Evolutionary conservation across 2,797 vertebrate genomes (phyloP), one percentile per base, ranked within the genome.

Genomic region (Anguilla obscura): DNA sequence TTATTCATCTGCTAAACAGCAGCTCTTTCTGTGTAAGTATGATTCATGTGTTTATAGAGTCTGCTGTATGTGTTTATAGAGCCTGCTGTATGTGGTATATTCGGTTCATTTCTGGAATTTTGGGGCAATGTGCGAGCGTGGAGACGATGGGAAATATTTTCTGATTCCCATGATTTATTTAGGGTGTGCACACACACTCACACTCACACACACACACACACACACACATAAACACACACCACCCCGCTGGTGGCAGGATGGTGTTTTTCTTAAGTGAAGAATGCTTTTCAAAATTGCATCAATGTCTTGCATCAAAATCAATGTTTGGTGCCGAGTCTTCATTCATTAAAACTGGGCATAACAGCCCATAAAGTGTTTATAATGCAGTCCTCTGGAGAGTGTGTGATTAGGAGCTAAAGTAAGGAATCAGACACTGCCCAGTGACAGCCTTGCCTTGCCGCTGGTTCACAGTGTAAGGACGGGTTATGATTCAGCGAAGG

Each of bases 101-200:
- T 52, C 52, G 36, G 2, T 89, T 87, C 87, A 92, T 92, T 92
- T 89, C 74, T 80, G 74, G 93, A 96, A 95, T 94, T 91, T 92
- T 93, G 92, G 94, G 91, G 91, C 79, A 89, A 90, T 89, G 30
- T 91, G 90, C 90, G 90, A 86, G 89, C 83, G 27, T 88, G 91
- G 92, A 91, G 93, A 92, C 90, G 90, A 91, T 87, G 90, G 91
- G 88, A 90, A 89, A 79, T 58, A 14, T 88, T 90, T 91, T 90
- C 74, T 87, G 91, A 87, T 86, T 76, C 91, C 92, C 88, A 90
- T 87, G 87, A 91, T 91, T 89, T 94, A 90, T 91, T 94, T 92
- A 94, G 90, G 89, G 92, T 89, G 85, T 3, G 0, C 30, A 93
- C 91, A 87, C 89, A 92, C 12, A 56, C 54, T 12, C 54, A 56